phyloP scores from a whole-genome alignment of 2,113 vertebrate genomes.

The Pica pica region DNA sequence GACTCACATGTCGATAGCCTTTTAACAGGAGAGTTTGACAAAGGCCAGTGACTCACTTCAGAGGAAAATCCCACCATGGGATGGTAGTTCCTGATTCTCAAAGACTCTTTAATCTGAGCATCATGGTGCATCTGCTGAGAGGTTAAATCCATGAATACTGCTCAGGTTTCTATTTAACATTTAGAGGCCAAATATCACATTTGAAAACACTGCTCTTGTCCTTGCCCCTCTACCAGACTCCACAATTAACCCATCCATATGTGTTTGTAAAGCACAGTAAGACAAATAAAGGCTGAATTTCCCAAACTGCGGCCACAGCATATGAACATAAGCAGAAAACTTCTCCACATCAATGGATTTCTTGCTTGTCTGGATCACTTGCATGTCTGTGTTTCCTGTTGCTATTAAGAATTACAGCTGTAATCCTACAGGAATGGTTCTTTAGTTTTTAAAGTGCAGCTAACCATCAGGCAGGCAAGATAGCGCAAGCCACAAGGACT shows the following conservation, averaged over 20 bases:
- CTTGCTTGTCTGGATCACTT: not conserved
- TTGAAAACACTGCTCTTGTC: not conserved
- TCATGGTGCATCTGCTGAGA: not conserved
- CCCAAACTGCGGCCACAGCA: not conserved
- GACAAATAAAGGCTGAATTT: not conserved
- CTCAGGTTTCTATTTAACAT: not conserved
- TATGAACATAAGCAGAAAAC: not conserved
- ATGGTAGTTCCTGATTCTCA: not conserved
- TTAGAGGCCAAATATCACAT: not conserved
- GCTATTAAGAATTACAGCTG: not conserved
- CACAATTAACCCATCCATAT: not conserved
- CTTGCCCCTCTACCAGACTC: not conserved
- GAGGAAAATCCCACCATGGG: not conserved
- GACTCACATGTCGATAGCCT: rapidly evolving
- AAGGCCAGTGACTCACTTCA: not conserved
- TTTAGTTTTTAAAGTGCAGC: not conserved
- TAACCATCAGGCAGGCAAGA: conserved; percentile 9
- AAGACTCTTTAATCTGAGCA: not conserved
- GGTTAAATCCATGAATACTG: not conserved
- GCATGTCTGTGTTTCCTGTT: not conserved
- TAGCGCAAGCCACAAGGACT: not conserved
- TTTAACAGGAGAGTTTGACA: not conserved
- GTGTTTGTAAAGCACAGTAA: not conserved
- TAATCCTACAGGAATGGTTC: not conserved
- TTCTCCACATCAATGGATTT: not conserved